Evolutionary conservation across 2,797 vertebrate species (phyloP), one percentile per base, ranked within the genome.

Genomic region (Todus mexicanus): DNA sequence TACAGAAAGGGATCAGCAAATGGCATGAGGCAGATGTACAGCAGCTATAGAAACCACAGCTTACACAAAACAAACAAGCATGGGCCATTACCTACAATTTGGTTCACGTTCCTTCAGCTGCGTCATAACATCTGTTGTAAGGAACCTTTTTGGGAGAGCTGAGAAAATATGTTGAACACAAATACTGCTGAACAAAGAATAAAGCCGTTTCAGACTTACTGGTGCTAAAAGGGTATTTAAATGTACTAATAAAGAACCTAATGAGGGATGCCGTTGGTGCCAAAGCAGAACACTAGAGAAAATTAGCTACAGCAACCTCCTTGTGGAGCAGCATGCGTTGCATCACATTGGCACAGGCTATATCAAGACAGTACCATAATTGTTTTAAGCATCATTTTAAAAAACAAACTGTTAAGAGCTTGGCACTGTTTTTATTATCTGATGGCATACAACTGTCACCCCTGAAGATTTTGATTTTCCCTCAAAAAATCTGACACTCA

Each of bases 41-140:
- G 94, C 87, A 95, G 90, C 76, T 95, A 95, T 86, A 94, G 95
- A 97, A 97, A 94, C 94, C 51, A 73, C 51, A 88, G 78, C 61
- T 93, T 86, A 94, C 71, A 93, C 90, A 90, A 92, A 94, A 94
- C 96, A 96, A 97, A 94, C 94, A 94, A 96, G 70, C 79, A 92
- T 66, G 83, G 93, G 78, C 90, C 89, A 95, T 97, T 95, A 97
- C 93, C 94, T 96, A 83, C 91, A 93, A 84, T 92, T 95, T 95
- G 64, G 85, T 92, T 95, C 90, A 92, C 14, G 4, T 81, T 88
- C 74, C 81, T 95, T 87, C 94, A 94, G 69, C 79, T 87, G 61
- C 26, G 3, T 87, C 50, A 38, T 79, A 91, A 64, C 73, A 95
- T 95, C 87, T 96, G 78, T 64, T 94, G 64, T 71, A 61, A 75